phyloP scores from a whole-genome alignment of 2,888 invertebrate species.

The Drosophila niveifrons region DNA sequence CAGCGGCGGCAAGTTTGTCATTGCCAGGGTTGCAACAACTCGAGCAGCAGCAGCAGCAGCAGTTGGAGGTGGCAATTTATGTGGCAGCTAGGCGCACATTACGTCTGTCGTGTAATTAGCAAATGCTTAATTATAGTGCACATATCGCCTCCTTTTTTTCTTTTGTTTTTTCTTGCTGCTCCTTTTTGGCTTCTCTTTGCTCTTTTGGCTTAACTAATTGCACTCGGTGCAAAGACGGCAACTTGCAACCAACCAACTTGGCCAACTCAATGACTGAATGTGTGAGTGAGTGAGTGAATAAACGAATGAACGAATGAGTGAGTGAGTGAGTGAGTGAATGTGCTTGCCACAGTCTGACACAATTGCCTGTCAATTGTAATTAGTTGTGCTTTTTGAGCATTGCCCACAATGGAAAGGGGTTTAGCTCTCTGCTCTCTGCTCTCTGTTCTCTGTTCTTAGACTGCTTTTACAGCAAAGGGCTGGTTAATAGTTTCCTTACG shows the following conservation, averaged over 20 bases:
- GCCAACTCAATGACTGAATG: slow-evolving; percentile 31
- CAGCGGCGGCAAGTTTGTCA: slow-evolving; percentile 45
- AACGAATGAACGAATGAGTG: slow-evolving; percentile 4
- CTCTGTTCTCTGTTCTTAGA: slow-evolving; percentile 4
- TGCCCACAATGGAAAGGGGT: slow-evolving; percentile 1
- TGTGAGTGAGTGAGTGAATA: slow-evolving; percentile 13
- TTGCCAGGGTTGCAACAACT: slow-evolving; percentile 43
- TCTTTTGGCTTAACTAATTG: slow-evolving; percentile 80
- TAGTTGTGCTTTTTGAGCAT: slow-evolving; percentile 80
- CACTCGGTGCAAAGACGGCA: slow-evolving; percentile 32
- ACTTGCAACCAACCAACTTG: slow-evolving; percentile 7
- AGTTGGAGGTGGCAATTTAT: slow-evolving; percentile 77
- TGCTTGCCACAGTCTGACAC: slow-evolving; percentile 54
- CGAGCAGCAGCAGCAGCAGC: neutral
- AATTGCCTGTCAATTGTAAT: slow-evolving; percentile 81
- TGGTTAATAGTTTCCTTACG: neutral
- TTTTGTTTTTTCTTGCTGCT: slow-evolving; percentile 13
- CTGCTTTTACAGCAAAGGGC: slow-evolving; percentile 50
- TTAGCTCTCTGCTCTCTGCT: neutral
- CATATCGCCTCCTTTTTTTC: slow-evolving; percentile 40
- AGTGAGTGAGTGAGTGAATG: slow-evolving; percentile 32
- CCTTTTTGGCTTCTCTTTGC: slow-evolving; percentile 54
- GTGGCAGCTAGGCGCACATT: slow-evolving; percentile 71
- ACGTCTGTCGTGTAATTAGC: slow-evolving; percentile 77
- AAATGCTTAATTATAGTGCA: slow-evolving; percentile 80